phyloP scores from a whole-genome alignment of 2,113 vertebrate genomes.

The Pomatostomus ruficeps region DNA sequence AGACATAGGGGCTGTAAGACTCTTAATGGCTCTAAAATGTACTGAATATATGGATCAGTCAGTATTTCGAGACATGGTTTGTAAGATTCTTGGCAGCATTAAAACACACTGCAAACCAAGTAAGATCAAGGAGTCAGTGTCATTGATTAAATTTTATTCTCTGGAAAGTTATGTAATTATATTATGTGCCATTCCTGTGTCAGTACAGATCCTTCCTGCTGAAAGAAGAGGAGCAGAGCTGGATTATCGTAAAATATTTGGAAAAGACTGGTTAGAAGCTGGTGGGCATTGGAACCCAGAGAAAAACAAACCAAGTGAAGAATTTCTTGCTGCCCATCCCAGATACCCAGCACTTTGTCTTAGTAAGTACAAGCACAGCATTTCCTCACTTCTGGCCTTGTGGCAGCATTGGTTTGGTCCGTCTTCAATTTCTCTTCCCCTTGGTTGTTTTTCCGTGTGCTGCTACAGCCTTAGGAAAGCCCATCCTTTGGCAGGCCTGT shows the following conservation, averaged over 20 bases:
- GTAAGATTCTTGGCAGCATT: neutral
- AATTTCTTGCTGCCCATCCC: conserved; percentile 83
- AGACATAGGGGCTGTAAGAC: neutral
- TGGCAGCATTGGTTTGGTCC: neutral
- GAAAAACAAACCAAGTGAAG: conserved; percentile 64
- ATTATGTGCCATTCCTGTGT: neutral
- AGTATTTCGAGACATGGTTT: neutral
- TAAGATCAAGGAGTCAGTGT: neutral
- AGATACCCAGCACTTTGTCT: conserved; percentile 80
- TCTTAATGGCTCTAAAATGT: neutral
- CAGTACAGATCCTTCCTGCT: conserved; percentile 72
- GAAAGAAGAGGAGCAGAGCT: conserved; percentile 89
- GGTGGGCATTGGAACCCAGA: conserved; percentile 76
- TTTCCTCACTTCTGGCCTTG: neutral
- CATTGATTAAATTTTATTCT: neutral
- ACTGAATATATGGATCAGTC: neutral
- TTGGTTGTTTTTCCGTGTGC: neutral
- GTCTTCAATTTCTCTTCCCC: neutral
- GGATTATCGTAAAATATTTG: conserved; percentile 91
- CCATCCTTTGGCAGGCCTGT: neutral
- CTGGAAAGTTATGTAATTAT: neutral
- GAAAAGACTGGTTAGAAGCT: conserved; percentile 82
- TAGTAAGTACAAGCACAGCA: conserved; percentile 72
- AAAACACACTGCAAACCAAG: neutral
- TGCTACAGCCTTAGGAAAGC: neutral